Conservation (phyloP, 37 sponge, comb jelly and placozoan species). For the Halichondria panicea region DNA sequence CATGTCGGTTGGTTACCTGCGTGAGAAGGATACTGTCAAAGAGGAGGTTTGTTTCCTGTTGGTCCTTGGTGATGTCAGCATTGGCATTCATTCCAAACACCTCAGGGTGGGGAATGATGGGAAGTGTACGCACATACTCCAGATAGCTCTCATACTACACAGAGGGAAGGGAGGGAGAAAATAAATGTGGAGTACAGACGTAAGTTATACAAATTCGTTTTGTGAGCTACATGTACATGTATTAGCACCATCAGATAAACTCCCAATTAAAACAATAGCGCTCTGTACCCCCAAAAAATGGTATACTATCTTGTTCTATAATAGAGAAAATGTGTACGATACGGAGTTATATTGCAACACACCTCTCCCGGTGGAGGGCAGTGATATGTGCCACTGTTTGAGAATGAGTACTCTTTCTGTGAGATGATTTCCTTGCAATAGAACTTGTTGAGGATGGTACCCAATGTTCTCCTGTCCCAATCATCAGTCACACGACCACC, state of each 20-base stretch:
- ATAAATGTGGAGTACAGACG: too few species aligned
- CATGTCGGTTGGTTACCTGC: too few species aligned
- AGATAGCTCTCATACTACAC: constrained; percentile 86
- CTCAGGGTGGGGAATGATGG: constrained; percentile 93
- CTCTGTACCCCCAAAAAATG: too few species aligned
- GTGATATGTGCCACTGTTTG: constrained; percentile 89
- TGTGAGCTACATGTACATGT: too few species aligned
- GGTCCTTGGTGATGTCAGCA: constrained; percentile 99
- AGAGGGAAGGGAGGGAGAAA: not conserved
- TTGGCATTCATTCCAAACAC: constrained; percentile 99
- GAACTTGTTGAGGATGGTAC: constrained; percentile 96
- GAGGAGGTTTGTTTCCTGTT: constrained; percentile 92
- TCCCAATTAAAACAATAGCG: too few species aligned
- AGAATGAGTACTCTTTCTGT: constrained; percentile 74
- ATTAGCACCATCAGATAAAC: too few species aligned
- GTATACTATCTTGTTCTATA: too few species aligned
- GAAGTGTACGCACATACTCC: constrained; percentile 89
- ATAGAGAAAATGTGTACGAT: too few species aligned
- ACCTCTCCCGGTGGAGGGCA: constrained; percentile 92
- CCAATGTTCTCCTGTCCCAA: constrained; percentile 94
- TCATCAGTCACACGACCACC: constrained; percentile 99
- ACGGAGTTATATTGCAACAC: constrained; percentile 38
- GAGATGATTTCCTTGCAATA: constrained; percentile 80
- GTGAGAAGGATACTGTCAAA: constrained; percentile 98
- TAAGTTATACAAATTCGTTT: too few species aligned